Base-by-base conservation (phyloP, 2,113 vertebrate species). In the Rissa tridactyla region DNA sequence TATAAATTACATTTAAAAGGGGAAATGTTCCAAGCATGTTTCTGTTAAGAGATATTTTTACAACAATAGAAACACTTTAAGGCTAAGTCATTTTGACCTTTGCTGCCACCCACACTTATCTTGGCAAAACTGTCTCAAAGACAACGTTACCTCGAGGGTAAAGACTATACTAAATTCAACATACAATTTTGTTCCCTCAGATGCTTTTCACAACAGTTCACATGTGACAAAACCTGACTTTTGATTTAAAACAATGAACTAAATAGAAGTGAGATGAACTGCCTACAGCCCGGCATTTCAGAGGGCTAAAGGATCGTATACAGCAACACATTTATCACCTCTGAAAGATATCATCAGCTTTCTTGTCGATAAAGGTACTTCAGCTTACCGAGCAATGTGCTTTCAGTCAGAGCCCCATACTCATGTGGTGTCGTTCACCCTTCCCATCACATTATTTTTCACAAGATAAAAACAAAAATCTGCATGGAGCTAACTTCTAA, bases 31-130 rank as follows among this genome's bases (percentile, higher is more conserved):
- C 95, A 97, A 97, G 75, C 62, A 92, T 87, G 97, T 97, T 98
- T 98, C 97, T 98, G 96, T 98, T 97, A 93, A 94, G 42, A 97
- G 96, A 93, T 92, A 96, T 90, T 97, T 97, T 94, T 97, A 96
- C 82, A 90, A 86, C 5, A 71, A 96, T 96, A 98, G 95, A 97
- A 97, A 98, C 93, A 90, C 78, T 97, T 97, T 98, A 98, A 98
- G 97, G 97, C 97, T 97, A 94, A 96, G 82, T 96, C 64, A 10
- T 93, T 97, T 86, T 84, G 82, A 97, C 90, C 93, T 95, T 95
- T 93, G 71, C 97, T 97, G 93, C 92, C 75, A 86, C 62, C 85
- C 86, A 93, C 20, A 82, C 88, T 93, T 85, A 97, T 91, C 85
- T 78, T 15, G 23, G 80, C 83, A 94, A 93, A 96, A 94, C 82